phyloP scores from a whole-genome alignment of 2,113 vertebrate genomes.

The Dissostichus mawsoni region DNA sequence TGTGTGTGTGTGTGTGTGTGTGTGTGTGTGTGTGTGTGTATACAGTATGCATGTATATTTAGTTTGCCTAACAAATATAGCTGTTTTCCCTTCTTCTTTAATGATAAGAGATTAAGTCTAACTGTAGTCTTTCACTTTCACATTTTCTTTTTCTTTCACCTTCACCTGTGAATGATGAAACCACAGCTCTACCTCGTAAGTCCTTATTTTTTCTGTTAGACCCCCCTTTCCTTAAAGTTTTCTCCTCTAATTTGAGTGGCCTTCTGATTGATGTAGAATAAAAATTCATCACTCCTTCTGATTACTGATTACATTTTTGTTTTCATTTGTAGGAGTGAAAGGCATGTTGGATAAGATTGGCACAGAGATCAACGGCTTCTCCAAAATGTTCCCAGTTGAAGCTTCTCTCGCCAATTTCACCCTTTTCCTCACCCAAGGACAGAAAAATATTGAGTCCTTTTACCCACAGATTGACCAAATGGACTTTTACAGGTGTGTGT shows the following conservation, averaged over 20 bases:
- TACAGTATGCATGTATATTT: neutral
- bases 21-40: neutral
- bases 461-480: slow-evolving; percentile 89
- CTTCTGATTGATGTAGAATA: neutral
- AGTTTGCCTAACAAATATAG: neutral
- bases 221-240: neutral
- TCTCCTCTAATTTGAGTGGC: neutral
- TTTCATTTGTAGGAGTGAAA: slow-evolving; percentile 85
- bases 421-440: slow-evolving; percentile 81
- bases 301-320: neutral
- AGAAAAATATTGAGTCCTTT: slow-evolving; percentile 82
- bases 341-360: slow-evolving; percentile 87
- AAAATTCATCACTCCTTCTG: neutral
- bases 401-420: slow-evolving; percentile 84
- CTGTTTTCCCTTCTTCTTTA: neutral
- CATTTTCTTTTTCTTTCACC: slow-evolving; percentile 30
- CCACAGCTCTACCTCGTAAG: slow-evolving; percentile 83
- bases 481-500: slow-evolving; percentile 91
- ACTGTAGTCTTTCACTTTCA: slow-evolving; percentile 14
- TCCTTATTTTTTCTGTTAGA: slow-evolving; percentile 22
- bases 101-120: slow-evolving; percentile 1
- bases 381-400: slow-evolving; percentile 86
- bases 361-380: slow-evolving; percentile 82
- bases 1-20: neutral
- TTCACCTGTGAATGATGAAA: slow-evolving; percentile 45